phyloP scores from a whole-genome alignment of 2,113 vertebrate species.

The Prionailurus bengalensis region DNA sequence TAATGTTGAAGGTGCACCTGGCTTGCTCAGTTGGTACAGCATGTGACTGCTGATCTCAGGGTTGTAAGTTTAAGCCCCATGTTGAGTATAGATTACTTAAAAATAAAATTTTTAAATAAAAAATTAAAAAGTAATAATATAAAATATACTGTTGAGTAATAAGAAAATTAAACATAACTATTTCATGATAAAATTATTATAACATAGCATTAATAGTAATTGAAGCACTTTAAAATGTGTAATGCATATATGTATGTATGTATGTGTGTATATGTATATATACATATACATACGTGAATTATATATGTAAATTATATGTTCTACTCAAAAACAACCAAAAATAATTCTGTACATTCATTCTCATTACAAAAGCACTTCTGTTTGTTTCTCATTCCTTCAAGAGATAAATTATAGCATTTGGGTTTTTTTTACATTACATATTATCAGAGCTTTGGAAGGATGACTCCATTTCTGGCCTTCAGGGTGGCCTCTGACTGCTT shows the following conservation, averaged over 20 bases:
- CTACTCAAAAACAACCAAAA: background rate
- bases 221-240: background rate
- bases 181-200: background rate
- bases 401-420: background rate
- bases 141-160: background rate
- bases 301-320: background rate
- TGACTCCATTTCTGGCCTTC: rapidly evolving
- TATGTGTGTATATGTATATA: background rate
- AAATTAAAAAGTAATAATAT: no score
- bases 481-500: background rate
- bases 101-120: no score
- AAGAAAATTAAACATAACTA: background rate
- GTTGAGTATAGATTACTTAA: no score
- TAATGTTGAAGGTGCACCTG: no score
- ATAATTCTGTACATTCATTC: background rate
- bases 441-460: background rate
- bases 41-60: no score
- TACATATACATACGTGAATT: background rate
- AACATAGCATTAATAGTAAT: background rate
- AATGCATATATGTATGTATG: background rate
- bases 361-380: background rate
- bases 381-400: background rate
- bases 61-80: no score
- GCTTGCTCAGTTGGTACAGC: no score
- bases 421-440: background rate